Evolutionary conservation across 2,113 vertebrate genomes (phyloP), one percentile per base, ranked within the genome.

Genomic region (Athene cunicularia): DNA sequence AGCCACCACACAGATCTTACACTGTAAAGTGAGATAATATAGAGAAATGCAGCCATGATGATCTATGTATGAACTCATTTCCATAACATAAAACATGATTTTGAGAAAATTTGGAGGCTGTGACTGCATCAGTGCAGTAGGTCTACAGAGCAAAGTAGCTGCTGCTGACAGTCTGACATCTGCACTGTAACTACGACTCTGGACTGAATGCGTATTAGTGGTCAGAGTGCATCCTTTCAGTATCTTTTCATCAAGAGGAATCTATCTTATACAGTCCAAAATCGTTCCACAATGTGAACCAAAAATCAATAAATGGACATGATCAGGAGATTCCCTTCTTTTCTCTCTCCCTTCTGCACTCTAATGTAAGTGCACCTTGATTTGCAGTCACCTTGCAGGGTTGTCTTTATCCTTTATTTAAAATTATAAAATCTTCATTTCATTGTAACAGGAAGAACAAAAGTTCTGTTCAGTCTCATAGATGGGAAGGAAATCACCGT

Each of bases 151-250:
- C 35, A 45, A 60, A 37, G 22, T 13, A 86, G 14, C 32, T 67
- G 24, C 8, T 68, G n/a, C 22, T 62, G 82, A 33, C 49, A 71
- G 24, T 30, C 32, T 82, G 70, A 37, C 13, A 59, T 20, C 37
- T 30, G 17, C 0, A 0, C 12, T 19, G 15, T 11, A 72, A n/a
- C 16, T 59, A 1, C 22, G 73, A n/a, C 30, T 67, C 56, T 55
- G 33, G 64, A 56, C 27, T 76, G 45, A 84, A 47, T 41, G 21
- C 4, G 3, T 32, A 5, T 12, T 41, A 39, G 21, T 45, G 35
- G n/a, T 70, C 58, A 95, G 45, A 91, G 17, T 6, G 4, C 19
- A 68, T 50, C 20, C 3, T 86, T 88, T 63, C 56, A 11, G 9
- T 55, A 52, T 66, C 50, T 76, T 35, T 86, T 59, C 35, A 68